Evolutionary conservation across 2,797 vertebrate genomes (phyloP).

Genomic region (Micromesistius poutassou): DNA sequence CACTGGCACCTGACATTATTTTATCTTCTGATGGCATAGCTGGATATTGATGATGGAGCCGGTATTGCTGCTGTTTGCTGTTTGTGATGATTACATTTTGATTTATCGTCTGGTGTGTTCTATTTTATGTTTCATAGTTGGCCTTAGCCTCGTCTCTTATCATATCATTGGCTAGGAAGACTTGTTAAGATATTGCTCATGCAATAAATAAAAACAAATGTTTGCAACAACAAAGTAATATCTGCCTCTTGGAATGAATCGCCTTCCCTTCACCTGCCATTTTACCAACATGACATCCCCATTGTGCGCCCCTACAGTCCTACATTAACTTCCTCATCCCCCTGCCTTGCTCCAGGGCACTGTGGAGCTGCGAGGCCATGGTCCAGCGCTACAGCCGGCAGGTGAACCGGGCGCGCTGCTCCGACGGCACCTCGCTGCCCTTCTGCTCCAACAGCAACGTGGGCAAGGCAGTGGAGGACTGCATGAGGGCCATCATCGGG

Average conservation of each 20-base stretch:
- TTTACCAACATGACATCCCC: neutral
- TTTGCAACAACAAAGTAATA: neutral
- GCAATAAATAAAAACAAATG: neutral
- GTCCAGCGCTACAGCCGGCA: constrained; percentile 88
- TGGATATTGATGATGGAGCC: no score
- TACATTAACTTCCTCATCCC: neutral
- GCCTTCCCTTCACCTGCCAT: neutral
- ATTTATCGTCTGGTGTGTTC: no score
- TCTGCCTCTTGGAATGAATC: neutral
- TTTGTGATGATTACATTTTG: no score
- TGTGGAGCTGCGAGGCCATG: constrained; percentile 88
- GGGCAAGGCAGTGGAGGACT: constrained; percentile 93
- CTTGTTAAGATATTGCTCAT: neutral
- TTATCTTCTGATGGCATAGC: no score
- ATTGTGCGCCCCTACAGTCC: no score
- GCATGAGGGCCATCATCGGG: constrained; percentile 93
- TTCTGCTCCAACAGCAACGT: constrained; percentile 80
- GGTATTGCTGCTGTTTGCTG: no score
- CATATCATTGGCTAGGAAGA: neutral
- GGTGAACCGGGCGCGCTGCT: constrained; percentile 71
- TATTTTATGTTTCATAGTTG: no score
- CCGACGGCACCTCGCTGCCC: constrained; percentile 69
- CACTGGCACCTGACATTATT: no score
- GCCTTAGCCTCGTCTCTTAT: neutral
- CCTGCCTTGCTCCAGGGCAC: constrained; percentile 69